phyloP scores from a whole-genome alignment of 35 echinoderm and acorn worm species.

The Nesometra sesokonis region DNA sequence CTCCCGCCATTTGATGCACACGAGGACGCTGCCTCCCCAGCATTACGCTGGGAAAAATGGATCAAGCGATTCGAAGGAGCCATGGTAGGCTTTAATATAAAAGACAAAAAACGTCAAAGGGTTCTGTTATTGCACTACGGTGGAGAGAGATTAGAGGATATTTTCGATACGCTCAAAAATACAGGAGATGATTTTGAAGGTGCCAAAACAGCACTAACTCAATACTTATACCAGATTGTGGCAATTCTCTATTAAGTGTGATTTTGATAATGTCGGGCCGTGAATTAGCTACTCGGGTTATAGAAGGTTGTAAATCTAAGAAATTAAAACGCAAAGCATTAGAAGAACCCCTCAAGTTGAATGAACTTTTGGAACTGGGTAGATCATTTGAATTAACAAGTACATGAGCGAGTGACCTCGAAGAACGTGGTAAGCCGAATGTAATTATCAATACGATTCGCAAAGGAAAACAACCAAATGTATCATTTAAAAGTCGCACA shows the following conservation, averaged over 20 bases:
- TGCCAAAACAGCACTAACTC: conserved; percentile 1
- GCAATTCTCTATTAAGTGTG: conserved; percentile 30
- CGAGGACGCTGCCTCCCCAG: conserved; percentile 15
- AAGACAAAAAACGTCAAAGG: conserved; percentile 20
- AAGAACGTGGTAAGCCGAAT: neutral
- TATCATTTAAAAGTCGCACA: neutral
- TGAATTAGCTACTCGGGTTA: conserved; percentile 45
- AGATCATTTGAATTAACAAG: conserved; percentile 15
- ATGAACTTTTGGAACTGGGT: neutral
- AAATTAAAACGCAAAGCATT: conserved; percentile 24
- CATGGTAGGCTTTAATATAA: conserved; percentile 59
- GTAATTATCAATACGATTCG: neutral
- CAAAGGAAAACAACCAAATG: neutral
- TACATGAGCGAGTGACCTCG: conserved; percentile 7
- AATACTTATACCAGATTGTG: conserved; percentile 27
- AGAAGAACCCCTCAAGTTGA: neutral
- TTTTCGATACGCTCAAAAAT: no score
- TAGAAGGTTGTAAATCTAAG: conserved; percentile 34
- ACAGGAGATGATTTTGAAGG: conserved; percentile 45
- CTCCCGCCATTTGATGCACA: conserved; percentile 31
- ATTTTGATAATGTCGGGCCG: conserved; percentile 37
- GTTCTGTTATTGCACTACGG: conserved; percentile 44
- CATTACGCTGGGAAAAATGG: conserved; percentile 38
- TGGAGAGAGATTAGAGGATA: conserved; percentile 29
- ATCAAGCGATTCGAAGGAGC: conserved; percentile 26